These are phyloP conservation scores for Gadopsis bispinosus DNA, from an alignment of 2,797 vertebrate species.

Conservation along the genomic window DNA sequence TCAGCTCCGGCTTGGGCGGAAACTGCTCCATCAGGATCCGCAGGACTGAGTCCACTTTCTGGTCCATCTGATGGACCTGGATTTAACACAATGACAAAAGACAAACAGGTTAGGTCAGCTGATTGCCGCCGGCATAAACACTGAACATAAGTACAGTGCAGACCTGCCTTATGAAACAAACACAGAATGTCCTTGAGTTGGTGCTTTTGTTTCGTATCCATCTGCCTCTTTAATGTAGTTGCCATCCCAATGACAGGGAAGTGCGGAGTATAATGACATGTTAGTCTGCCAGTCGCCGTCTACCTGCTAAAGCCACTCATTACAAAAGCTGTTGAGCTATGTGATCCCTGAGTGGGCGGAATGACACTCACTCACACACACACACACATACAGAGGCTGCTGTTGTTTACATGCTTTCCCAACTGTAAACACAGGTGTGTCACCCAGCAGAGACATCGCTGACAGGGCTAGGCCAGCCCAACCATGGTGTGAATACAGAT, in stretches of 20 bases:
- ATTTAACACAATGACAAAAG: constrained; percentile 42
- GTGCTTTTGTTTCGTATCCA: constrained; percentile 43
- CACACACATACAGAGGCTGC: constrained; percentile 19
- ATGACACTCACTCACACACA: constrained; percentile 4
- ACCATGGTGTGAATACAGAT: constrained; percentile 45
- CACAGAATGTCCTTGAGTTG: constrained; percentile 37
- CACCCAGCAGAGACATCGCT: constrained; percentile 53
- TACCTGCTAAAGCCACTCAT: constrained; percentile 77
- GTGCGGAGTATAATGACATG: constrained; percentile 72
- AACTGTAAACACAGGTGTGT: constrained; percentile 80
- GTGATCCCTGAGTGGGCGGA: constrained; percentile 46
- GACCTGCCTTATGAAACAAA: constrained; percentile 38
- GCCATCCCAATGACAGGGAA: constrained; percentile 74
- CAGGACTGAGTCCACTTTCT: constrained; percentile 82
- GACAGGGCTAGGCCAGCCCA: constrained; percentile 49
- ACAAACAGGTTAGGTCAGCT: constrained; percentile 49
- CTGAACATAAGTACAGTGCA: constrained; percentile 14
- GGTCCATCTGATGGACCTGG: constrained; percentile 84
- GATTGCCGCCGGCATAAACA: constrained; percentile 35
- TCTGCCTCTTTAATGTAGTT: constrained; percentile 62
- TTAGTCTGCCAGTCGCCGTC: constrained; percentile 64
- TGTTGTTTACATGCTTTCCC: constrained; percentile 60
- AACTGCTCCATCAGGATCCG: constrained; percentile 82
- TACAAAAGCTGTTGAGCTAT: constrained; percentile 69
- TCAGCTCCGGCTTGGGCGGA: constrained; percentile 74